phyloP scores from a whole-genome alignment of 2,888 invertebrate species.

The Patella pellucida region DNA sequence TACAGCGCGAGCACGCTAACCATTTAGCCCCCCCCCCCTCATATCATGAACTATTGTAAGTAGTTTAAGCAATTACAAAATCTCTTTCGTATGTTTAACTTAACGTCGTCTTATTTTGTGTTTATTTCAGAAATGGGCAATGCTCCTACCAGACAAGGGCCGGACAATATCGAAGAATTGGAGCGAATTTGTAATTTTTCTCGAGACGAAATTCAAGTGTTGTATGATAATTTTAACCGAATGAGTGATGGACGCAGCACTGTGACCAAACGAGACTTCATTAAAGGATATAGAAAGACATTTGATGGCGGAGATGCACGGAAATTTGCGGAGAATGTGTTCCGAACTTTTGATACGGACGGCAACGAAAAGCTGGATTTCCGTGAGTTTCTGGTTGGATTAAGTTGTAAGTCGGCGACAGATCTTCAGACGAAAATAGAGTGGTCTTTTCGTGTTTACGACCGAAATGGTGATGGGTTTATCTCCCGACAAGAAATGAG shows the following conservation, averaged over 20 bases:
- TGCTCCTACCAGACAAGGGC: not conserved
- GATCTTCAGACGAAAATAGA: slow-evolving; percentile 96
- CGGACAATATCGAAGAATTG: not conserved
- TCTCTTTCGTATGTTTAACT: too few relatives aligned
- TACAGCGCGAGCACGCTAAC: too few relatives aligned
- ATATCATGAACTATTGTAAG: too few relatives aligned
- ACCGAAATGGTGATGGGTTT: slow-evolving; percentile 96
- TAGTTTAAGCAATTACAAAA: too few relatives aligned
- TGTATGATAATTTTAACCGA: not conserved
- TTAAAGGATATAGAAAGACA: slow-evolving; percentile 98
- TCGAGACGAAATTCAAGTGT: not conserved
- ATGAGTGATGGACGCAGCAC: slow-evolving; percentile 1
- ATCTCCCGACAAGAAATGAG: slow-evolving; percentile 97
- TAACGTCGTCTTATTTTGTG: too few relatives aligned
- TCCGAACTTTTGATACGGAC: slow-evolving; percentile 84
- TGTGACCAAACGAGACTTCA: slow-evolving; percentile 77
- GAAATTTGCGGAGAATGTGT: slow-evolving; percentile 98
- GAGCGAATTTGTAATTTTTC: not conserved
- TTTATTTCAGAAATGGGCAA: slow-evolving; percentile 2
- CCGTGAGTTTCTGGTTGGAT: slow-evolving; percentile 93
- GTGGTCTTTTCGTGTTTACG: slow-evolving; percentile 99
- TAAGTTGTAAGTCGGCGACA: slow-evolving; percentile 96
- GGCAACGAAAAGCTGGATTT: slow-evolving; percentile 96
- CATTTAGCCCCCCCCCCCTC: too few relatives aligned
- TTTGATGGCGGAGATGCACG: slow-evolving; percentile 90